These are phyloP conservation scores for Pogonomyrmex barbatus DNA, from an alignment of 1,140 invertebrate species.

Conservation along the genomic window DNA sequence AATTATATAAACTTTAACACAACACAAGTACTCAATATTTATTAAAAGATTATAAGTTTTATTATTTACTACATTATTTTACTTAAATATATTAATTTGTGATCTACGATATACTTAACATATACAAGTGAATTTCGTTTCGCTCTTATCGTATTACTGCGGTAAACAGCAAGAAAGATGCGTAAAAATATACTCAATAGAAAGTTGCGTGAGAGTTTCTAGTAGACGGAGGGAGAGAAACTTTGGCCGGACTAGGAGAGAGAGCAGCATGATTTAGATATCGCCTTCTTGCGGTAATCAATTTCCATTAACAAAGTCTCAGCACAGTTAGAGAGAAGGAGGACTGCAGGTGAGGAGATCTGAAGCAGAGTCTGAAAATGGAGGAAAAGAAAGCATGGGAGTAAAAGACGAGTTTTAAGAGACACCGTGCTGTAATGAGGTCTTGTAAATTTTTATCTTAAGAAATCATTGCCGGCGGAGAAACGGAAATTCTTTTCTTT, in stretches of 20 bases:
- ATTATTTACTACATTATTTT: background rate
- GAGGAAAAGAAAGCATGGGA: constrained; percentile 60
- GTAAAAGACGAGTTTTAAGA: constrained; percentile 59
- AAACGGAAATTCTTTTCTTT: constrained; percentile 59
- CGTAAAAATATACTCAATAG: constrained; percentile 46
- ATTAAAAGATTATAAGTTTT: no score
- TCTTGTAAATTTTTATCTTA: constrained; percentile 54
- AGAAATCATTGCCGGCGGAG: constrained; percentile 44
- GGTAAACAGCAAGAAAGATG: constrained; percentile 53
- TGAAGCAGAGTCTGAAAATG: constrained; percentile 60
- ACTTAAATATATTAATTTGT: background rate
- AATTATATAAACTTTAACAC: no score
- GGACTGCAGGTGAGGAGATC: constrained; percentile 49
- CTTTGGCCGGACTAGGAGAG: constrained; percentile 72
- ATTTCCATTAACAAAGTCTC: constrained; percentile 82
- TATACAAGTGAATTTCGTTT: background rate
- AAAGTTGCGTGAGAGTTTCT: constrained; percentile 54
- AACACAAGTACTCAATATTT: no score
- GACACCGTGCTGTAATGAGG: constrained; percentile 61
- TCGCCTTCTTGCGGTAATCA: constrained; percentile 83
- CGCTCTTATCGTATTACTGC: constrained; percentile 7
- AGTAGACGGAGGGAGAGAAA: constrained; percentile 57
- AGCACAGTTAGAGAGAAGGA: constrained; percentile 69
- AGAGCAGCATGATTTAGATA: constrained; percentile 83
- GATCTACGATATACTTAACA: background rate